These are phyloP conservation scores for Margaritifera margaritifera DNA, from an alignment of 2,888 invertebrate genomes.

Conservation along the genomic window DNA sequence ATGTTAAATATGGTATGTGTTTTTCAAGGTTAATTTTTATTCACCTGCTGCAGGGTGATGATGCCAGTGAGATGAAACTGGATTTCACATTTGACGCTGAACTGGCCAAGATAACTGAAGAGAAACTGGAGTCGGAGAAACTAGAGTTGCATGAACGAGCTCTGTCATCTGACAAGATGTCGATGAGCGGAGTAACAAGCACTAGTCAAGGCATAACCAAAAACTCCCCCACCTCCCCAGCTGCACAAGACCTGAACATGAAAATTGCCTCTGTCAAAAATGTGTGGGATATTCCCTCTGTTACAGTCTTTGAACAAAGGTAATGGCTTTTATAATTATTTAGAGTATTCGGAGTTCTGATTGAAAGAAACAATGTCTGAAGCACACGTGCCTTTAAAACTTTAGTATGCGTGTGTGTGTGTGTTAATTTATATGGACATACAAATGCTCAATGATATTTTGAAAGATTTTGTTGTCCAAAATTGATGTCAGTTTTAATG, in stretches of 20 bases:
- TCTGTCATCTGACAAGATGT: slow-evolving; percentile 36
- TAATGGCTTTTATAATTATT: slow-evolving; percentile 21
- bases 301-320: slow-evolving; percentile 56
- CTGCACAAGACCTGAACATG: slow-evolving; percentile 91
- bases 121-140: slow-evolving; percentile 50
- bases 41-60: slow-evolving; percentile 51
- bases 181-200: slow-evolving; percentile 26
- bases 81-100: slow-evolving; percentile 93
- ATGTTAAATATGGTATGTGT: background rate
- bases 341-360: background rate
- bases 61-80: slow-evolving; percentile 86
- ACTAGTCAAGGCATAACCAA: slow-evolving; percentile 28
- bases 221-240: slow-evolving; percentile 74
- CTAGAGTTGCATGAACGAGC: slow-evolving; percentile 27
- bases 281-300: slow-evolving; percentile 73
- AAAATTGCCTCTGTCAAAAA: slow-evolving; percentile 96
- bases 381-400: no score
- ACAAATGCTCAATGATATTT: no score
- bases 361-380: background rate
- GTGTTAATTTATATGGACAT: no score
- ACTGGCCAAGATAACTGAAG: slow-evolving; percentile 74
- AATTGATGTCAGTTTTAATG: no score
- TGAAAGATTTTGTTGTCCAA: no score
- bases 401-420: no score
- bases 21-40: background rate